Conservation (phyloP, 1,140 invertebrate genomes). For the Archivesica marissinica region DNA sequence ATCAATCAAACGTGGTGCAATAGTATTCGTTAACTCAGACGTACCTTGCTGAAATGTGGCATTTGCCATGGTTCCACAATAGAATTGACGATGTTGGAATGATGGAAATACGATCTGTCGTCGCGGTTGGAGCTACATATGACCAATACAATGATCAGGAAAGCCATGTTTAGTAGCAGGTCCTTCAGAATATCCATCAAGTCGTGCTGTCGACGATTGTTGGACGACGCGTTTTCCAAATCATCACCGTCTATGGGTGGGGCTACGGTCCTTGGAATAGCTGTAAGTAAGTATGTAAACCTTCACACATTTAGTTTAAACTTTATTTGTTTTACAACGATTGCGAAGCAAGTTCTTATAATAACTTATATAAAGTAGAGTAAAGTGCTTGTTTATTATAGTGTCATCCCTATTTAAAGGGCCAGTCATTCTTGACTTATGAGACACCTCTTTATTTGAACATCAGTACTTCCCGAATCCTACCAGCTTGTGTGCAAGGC, state of each 20-base stretch:
- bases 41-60: constrained; percentile 47
- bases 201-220: not conserved
- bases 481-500: too few relatives aligned
- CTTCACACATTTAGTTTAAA: too few relatives aligned
- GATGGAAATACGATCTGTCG: constrained; percentile 21
- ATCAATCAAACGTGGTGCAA: too few relatives aligned
- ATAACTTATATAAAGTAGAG: too few relatives aligned
- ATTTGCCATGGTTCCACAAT: constrained; percentile 6
- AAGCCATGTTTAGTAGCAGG: constrained; percentile 57
- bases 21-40: too few relatives aligned
- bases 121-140: constrained; percentile 62
- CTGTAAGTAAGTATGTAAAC: not conserved
- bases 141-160: constrained; percentile 59
- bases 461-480: too few relatives aligned
- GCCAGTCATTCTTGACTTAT: too few relatives aligned
- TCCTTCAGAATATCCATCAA: constrained; percentile 17
- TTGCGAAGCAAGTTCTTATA: too few relatives aligned
- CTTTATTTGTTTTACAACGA: too few relatives aligned
- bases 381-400: too few relatives aligned
- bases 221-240: not conserved
- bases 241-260: not conserved
- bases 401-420: too few relatives aligned
- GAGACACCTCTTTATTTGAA: too few relatives aligned
- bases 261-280: not conserved
- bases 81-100: constrained; percentile 22